Base-by-base conservation (phyloP, 2,797 vertebrate species). In the Esox lucius region DNA sequence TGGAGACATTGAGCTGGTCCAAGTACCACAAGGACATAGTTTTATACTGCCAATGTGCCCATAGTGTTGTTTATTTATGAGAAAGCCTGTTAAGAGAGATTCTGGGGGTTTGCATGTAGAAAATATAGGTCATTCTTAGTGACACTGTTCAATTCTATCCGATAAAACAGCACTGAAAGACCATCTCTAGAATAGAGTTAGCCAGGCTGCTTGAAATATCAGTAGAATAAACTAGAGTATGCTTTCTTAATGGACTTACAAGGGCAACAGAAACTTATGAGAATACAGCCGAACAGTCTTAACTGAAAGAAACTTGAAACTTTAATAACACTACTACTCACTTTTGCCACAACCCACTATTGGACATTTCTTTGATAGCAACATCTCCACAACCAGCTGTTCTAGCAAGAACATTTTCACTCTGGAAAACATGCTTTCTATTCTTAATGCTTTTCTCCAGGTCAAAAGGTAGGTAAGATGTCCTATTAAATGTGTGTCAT, bases 231-330 rank as follows among this genome's bases (percentile, higher is more conserved):
- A 71, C 62, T 39, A 66, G 56, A 70, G 74, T 59, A 71, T 35
- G 68, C 28, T 71, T 22, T 48, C 31, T 70, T 22, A 59, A n/a
- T 19, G 59, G 67, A 61, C 35, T 69, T 75, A 62, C 26, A 70
- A 59, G 46, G 42, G 26, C 17, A 65, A 76, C 22, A 59, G 17
- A 46, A 46, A n/a, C 68, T 49, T 26, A 15, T 15, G 17, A 53
- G 24, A 70, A 75, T 31, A 46, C 46, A 64, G 68, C 74, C 69
- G 39, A 71, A 76, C n/a, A 22, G 68, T 71, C 42, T 71, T 68
- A 48, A 62, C 69, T 70, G 68, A 76, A 65, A 39, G 24, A 42
- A 69, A 70, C 53, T 51, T 69, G 65, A 65, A 65, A 61, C 33
- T 69, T 69, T 73, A 12, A 26, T 56, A 66, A 56, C n/a, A 24